Evolutionary conservation across 1,140 invertebrate species (phyloP).

Genomic region (Phymorhynchus buccinoides): DNA sequence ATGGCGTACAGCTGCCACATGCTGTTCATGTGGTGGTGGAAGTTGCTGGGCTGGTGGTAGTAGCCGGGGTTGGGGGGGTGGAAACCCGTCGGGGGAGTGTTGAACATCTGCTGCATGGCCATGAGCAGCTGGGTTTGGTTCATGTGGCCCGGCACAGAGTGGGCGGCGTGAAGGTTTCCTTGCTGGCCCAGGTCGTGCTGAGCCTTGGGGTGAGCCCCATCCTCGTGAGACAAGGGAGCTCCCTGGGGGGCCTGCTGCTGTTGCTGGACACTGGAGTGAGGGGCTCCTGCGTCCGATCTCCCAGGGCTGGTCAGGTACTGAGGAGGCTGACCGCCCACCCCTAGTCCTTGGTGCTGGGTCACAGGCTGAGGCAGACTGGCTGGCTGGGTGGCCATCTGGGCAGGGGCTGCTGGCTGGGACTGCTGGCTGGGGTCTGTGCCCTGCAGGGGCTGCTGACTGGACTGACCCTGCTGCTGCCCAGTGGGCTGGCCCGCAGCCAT

Average conservation of each 20-base stretch:
- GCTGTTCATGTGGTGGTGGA: conserved; percentile 37
- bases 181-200: not conserved
- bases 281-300: not conserved
- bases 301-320: conserved; percentile 5
- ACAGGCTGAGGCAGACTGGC: not conserved
- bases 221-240: not conserved
- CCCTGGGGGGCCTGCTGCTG: not conserved
- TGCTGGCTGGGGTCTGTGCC: not conserved
- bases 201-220: not conserved
- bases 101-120: conserved; percentile 31
- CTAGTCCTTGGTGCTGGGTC: not conserved
- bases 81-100: not conserved
- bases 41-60: conserved; percentile 34
- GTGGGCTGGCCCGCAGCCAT: not conserved
- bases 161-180: not conserved
- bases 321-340: not conserved
- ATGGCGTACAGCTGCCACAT: conserved; percentile 41
- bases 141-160: not conserved
- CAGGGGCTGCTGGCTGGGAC: not conserved
- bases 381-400: not conserved
- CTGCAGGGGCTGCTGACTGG: not conserved
- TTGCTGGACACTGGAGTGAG: not conserved
- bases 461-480: conserved; percentile 26
- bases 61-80: not conserved
- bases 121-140: not conserved